These are phyloP conservation scores for Calliscelio sp. DNA, from an alignment of 2,888 invertebrate genomes.

Conservation along the genomic window DNA sequence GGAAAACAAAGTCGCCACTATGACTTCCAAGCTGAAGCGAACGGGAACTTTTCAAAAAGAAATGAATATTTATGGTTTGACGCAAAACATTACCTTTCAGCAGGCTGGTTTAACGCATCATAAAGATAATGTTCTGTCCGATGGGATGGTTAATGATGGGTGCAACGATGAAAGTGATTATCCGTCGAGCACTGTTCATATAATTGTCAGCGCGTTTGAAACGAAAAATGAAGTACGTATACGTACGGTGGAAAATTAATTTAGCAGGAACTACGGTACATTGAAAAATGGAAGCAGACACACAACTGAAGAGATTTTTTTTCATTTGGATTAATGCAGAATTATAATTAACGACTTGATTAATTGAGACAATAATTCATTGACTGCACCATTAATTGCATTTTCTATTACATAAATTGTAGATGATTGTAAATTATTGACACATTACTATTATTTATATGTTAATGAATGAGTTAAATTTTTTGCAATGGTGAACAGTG, in stretches of 20 bases:
- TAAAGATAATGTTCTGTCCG: slow-evolving; percentile 42
- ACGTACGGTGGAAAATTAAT: slow-evolving; percentile 27
- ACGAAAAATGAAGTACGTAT: slow-evolving; percentile 70
- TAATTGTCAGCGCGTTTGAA: slow-evolving; percentile 80
- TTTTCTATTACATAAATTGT: neutral
- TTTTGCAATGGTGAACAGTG: neutral
- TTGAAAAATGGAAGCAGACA: slow-evolving; percentile 15
- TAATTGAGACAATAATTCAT: neutral
- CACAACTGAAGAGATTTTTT: neutral
- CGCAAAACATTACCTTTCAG: slow-evolving; percentile 51
- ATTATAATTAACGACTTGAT: slow-evolving; percentile 9
- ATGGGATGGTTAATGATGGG: slow-evolving; percentile 54
- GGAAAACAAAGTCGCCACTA: slow-evolving; percentile 37
- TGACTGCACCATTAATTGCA: neutral
- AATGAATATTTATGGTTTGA: slow-evolving; percentile 76
- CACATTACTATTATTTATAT: neutral
- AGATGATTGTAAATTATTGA: neutral
- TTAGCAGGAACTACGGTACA: neutral
- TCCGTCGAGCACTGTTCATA: slow-evolving; percentile 79
- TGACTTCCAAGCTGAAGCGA: slow-evolving; percentile 77
- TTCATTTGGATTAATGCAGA: neutral
- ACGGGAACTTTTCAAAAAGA: slow-evolving; percentile 79
- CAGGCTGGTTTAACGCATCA: slow-evolving; percentile 41
- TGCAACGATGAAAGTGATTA: slow-evolving; percentile 59
- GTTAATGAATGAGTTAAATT: neutral